Conservation (phyloP, 2,113 vertebrate species). For the Acanthisitta chloris region DNA sequence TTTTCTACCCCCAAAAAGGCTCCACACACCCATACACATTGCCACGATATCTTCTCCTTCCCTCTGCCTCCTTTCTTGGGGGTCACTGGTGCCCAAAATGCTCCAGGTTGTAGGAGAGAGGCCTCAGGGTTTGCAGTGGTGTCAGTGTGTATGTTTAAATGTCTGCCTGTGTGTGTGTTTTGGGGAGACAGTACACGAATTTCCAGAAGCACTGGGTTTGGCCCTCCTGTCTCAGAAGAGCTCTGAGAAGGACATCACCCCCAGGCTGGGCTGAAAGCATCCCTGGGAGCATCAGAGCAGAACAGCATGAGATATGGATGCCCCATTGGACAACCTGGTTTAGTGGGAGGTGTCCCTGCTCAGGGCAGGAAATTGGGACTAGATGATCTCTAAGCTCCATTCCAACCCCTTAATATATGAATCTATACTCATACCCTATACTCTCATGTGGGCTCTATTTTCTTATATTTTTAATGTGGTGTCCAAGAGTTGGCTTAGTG, state of each 20-base stretch:
- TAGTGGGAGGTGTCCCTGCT: no score
- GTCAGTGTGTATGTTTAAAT: neutral
- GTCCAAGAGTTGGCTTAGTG: neutral
- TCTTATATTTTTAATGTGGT: neutral
- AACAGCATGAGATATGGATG: neutral
- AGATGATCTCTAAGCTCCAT: no score
- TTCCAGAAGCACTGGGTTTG: neutral
- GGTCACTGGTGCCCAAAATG: neutral
- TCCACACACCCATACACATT: neutral
- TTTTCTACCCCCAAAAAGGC: neutral
- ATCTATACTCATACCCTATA: no score
- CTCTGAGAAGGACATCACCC: neutral
- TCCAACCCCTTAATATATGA: no score
- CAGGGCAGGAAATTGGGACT: no score
- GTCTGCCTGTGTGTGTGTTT: neutral
- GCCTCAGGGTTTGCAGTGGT: neutral
- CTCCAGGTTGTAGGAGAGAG: neutral
- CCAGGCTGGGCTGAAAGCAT: neutral
- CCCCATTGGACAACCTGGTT: no score
- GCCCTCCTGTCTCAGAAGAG: neutral
- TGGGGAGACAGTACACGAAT: neutral
- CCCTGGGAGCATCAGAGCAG: neutral
- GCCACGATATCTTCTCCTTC: neutral
- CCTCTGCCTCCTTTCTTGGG: neutral
- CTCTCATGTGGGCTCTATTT: rapidly evolving